phyloP scores from a whole-genome alignment of 2,888 invertebrate species.

The Eulithis prunata region DNA sequence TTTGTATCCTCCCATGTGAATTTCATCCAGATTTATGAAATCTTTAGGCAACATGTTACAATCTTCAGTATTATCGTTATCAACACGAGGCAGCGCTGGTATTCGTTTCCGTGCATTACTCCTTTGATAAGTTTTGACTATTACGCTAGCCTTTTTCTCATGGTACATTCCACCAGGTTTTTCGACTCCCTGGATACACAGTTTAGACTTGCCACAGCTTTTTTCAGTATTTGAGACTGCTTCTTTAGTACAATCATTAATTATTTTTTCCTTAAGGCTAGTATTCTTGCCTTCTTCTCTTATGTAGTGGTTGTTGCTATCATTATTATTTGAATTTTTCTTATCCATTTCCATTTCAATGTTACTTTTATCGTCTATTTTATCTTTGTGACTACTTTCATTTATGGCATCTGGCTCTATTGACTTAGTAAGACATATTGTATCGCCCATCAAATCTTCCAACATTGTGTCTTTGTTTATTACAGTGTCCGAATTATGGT shows the following conservation, averaged over 20 bases:
- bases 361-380: not conserved
- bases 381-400: not conserved
- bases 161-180: slow-evolving; percentile 63
- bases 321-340: not conserved
- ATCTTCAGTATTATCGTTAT: slow-evolving; percentile 8
- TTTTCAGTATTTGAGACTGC: slow-evolving; percentile 28
- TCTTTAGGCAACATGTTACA: slow-evolving; percentile 23
- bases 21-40: slow-evolving; percentile 14
- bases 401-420: slow-evolving; percentile 1
- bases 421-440: not conserved
- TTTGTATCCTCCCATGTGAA: slow-evolving; percentile 15
- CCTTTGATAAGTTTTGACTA: slow-evolving; percentile 58
- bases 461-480: not conserved
- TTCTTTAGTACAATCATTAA: slow-evolving; percentile 24
- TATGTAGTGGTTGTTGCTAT: not conserved
- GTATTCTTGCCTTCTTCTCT: slow-evolving; percentile 9
- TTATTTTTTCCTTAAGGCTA: slow-evolving; percentile 24
- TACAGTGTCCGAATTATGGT: not conserved
- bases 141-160: slow-evolving; percentile 14
- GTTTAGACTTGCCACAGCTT: slow-evolving; percentile 55
- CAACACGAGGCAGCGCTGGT: slow-evolving; percentile 13
- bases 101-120: slow-evolving; percentile 38
- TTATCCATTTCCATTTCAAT: not conserved
- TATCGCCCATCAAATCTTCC: slow-evolving; percentile 1
- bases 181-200: slow-evolving; percentile 68